Evolutionary conservation across 2,113 vertebrate genomes (phyloP).

Genomic region (Corythornis vintsioides): DNA sequence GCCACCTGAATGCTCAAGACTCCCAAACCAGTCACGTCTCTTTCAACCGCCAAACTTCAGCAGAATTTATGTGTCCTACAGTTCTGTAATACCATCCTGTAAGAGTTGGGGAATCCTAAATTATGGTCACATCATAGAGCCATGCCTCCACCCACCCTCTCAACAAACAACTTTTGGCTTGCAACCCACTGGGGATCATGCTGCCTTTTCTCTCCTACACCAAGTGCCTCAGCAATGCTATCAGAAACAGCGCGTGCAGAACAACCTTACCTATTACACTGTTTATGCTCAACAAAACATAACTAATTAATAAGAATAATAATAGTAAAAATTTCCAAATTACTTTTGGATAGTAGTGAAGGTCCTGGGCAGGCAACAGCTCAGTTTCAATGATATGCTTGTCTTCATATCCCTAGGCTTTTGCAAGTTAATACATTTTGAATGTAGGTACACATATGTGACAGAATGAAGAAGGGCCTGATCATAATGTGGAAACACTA

Average conservation of each 20-base stretch:
- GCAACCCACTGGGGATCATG: accelerated
- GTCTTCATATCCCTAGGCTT: neutral
- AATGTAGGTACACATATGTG: neutral
- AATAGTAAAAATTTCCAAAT: neutral
- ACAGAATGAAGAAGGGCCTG: neutral
- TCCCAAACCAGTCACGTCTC: neutral
- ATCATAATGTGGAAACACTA: accelerated
- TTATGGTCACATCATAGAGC: neutral
- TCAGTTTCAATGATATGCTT: neutral
- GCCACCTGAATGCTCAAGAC: neutral
- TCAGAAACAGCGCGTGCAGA: neutral
- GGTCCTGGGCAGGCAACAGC: neutral
- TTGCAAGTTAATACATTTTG: neutral
- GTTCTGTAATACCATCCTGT: neutral
- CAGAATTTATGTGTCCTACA: neutral
- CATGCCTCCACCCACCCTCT: neutral
- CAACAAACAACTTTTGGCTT: neutral
- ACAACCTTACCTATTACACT: neutral
- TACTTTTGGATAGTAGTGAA: neutral
- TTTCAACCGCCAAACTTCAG: neutral
- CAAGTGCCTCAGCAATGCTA: neutral
- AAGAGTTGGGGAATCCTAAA: neutral
- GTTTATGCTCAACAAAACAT: neutral
- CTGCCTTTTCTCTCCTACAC: neutral
- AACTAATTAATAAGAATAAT: neutral